Percentiles rank a stretch among this genome's conserved stretches.
Conservation (phyloP, 2,888 invertebrate species). For the Macaria notata region DNA sequence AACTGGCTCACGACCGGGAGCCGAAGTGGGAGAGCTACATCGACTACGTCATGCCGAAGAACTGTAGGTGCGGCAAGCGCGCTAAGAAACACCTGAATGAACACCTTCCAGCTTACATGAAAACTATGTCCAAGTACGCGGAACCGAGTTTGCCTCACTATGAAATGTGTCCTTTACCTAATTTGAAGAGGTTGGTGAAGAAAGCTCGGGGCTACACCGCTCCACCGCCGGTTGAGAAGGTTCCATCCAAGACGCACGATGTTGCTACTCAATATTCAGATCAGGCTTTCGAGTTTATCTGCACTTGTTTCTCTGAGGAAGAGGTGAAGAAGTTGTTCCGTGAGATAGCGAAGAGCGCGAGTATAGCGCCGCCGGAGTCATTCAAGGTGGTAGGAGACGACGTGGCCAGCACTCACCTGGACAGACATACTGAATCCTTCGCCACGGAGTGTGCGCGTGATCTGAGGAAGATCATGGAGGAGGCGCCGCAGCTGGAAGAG, state of each 20-base stretch:
- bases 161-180: constrained; percentile 49
- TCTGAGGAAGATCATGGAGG: constrained; percentile 47
- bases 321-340: constrained; percentile 45
- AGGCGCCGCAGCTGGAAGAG: constrained; percentile 53
- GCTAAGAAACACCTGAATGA: constrained; percentile 61
- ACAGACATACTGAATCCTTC: constrained; percentile 41
- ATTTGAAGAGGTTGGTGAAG: constrained; percentile 52
- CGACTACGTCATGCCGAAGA: constrained; percentile 48
- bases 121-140: constrained; percentile 52
- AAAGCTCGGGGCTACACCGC: constrained; percentile 41
- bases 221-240: constrained; percentile 28
- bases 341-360: constrained; percentile 28
- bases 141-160: constrained; percentile 57
- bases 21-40: constrained; percentile 66
- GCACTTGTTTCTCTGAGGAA: constrained; percentile 60
- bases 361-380: constrained; percentile 7
- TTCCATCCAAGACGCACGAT: constrained; percentile 48
- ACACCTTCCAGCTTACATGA: constrained; percentile 68
- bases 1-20: constrained; percentile 55
- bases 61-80: constrained; percentile 54
- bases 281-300: constrained; percentile 53
- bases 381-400: constrained; percentile 41
- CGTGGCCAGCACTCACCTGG: constrained; percentile 39
- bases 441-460: constrained; percentile 51
- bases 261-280: constrained; percentile 56